Conservation (phyloP, 2,797 vertebrate genomes). For the Masticophis lateralis region DNA sequence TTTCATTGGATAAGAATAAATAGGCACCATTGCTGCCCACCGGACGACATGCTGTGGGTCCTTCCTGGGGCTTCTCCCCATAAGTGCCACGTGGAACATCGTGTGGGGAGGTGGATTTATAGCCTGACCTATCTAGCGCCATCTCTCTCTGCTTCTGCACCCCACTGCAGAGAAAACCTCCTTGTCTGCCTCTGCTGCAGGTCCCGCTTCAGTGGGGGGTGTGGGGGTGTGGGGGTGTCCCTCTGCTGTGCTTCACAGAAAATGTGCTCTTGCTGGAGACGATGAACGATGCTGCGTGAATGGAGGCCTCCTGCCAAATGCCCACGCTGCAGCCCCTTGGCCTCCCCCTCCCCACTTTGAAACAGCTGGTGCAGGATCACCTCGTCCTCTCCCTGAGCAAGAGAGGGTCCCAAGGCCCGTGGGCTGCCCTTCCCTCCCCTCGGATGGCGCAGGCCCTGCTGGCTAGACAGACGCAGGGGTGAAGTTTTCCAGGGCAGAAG, state of each 20-base stretch:
- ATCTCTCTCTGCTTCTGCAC: neutral
- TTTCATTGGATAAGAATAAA: neutral
- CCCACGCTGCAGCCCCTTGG: neutral
- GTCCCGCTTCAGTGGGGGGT: too few species aligned
- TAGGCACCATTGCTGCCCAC: neutral
- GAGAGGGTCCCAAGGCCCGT: neutral
- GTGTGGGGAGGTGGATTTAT: neutral
- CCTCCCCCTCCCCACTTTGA: neutral
- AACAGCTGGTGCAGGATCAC: neutral
- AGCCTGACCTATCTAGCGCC: neutral
- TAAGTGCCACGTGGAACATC: neutral
- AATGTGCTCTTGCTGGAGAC: neutral
- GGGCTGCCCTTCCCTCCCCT: neutral
- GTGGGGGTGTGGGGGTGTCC: too few species aligned
- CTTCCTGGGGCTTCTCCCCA: neutral
- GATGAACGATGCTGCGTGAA: neutral
- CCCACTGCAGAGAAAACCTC: neutral
- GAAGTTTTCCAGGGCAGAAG: neutral
- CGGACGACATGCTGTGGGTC: neutral
- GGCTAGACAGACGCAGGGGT: neutral
- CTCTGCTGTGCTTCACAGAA: neutral
- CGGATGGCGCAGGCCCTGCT: neutral
- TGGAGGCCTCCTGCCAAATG: neutral
- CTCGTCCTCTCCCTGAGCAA: neutral
- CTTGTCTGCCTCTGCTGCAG: neutral